Percentiles rank a stretch among this genome's conserved stretches.
Conservation (phyloP, 2,113 vertebrate species). For the Chloroceryle aenea region DNA sequence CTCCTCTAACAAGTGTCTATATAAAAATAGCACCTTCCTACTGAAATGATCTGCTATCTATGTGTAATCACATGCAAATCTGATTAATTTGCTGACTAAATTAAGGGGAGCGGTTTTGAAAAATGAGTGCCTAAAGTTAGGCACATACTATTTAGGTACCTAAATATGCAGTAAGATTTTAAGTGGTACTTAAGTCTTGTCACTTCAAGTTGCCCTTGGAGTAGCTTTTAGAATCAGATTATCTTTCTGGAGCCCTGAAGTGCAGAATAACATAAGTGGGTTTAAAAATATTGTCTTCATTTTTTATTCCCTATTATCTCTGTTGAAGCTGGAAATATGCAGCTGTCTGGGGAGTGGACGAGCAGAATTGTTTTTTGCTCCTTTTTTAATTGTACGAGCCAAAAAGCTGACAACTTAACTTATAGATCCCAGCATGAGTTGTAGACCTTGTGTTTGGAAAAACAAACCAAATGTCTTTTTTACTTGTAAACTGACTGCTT, state of each 20-base stretch:
- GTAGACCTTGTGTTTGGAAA: slow-evolving; percentile 60
- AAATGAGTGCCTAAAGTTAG: slow-evolving; percentile 54
- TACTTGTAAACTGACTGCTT: slow-evolving; percentile 43
- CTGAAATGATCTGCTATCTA: slow-evolving; percentile 42
- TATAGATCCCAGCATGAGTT: slow-evolving; percentile 45
- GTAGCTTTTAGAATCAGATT: slow-evolving; percentile 50
- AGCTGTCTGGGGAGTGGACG: neutral
- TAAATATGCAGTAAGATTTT: slow-evolving; percentile 37
- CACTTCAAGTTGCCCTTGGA: slow-evolving; percentile 34
- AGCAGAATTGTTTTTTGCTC: slow-evolving; percentile 1
- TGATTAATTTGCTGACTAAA: slow-evolving; percentile 67
- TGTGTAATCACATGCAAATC: slow-evolving; percentile 62
- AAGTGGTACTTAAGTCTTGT: slow-evolving; percentile 20
- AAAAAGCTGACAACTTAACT: slow-evolving; percentile 53
- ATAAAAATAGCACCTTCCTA: slow-evolving; percentile 67
- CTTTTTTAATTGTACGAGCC: neutral
- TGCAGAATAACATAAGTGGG: neutral
- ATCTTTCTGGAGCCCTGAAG: slow-evolving; percentile 19
- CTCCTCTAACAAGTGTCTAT: slow-evolving; percentile 6
- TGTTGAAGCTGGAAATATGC: slow-evolving; percentile 5
- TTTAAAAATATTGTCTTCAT: slow-evolving; percentile 47
- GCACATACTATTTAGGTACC: slow-evolving; percentile 22
- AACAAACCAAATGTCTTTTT: slow-evolving; percentile 56
- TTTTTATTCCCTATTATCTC: slow-evolving; percentile 48
- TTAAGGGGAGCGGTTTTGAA: slow-evolving; percentile 38